These are phyloP conservation scores for Oenanthe melanoleuca DNA, from an alignment of 2,113 vertebrate species.

Conservation along the genomic window DNA sequence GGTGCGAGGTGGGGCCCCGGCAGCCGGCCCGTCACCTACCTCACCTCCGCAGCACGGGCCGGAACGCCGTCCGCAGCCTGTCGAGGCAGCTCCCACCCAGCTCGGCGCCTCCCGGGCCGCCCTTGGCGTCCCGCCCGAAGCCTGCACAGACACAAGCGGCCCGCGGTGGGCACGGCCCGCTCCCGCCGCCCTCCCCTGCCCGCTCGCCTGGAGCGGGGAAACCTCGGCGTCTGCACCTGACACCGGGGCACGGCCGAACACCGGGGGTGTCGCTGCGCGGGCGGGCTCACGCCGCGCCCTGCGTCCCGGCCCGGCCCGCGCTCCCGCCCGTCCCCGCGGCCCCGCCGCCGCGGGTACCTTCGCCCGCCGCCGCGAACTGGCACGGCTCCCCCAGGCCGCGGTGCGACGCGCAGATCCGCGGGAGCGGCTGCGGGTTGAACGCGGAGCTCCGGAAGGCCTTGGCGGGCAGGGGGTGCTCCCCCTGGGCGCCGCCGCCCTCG, in stretches of 20 bases:
- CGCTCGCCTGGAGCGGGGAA: background rate
- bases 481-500: too few species aligned
- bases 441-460: too few species aligned
- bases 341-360: too few species aligned
- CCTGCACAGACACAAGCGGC: slow-evolving; percentile 51
- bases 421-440: too few species aligned
- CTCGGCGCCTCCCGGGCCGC: slow-evolving; percentile 65
- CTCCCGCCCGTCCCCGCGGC: too few species aligned
- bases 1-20: background rate
- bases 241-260: background rate
- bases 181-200: background rate
- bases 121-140: slow-evolving; percentile 71
- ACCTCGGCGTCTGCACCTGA: background rate
- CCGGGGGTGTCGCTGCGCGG: background rate
- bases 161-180: background rate
- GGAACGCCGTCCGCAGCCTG: slow-evolving; percentile 85
- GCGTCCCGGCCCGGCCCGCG: too few species aligned
- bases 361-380: too few species aligned
- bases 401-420: too few species aligned
- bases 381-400: too few species aligned
- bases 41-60: slow-evolving; percentile 90
- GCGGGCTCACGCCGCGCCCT: background rate
- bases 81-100: slow-evolving; percentile 71
- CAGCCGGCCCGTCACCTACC: slow-evolving; percentile 67
- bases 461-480: too few species aligned